Conservation (phyloP, 2,888 invertebrate genomes). For the Xestia c-nigrum region DNA sequence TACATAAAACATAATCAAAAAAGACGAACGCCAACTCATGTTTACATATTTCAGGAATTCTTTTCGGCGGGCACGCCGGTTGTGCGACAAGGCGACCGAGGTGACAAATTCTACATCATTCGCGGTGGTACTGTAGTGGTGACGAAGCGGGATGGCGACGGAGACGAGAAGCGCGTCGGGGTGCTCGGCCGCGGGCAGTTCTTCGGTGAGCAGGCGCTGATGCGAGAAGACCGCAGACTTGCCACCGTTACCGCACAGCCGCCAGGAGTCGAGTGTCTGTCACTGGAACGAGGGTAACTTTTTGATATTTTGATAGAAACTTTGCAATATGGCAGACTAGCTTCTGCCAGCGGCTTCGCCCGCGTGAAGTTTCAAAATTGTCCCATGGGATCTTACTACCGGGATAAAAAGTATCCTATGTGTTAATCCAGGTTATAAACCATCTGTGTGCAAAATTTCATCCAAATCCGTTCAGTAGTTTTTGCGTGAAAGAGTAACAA, state of each 20-base stretch:
- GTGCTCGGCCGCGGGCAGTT: constrained; percentile 94
- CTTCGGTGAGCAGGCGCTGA: constrained; percentile 97
- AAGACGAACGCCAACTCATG: neutral
- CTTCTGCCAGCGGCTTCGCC: no score
- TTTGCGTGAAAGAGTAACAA: no score
- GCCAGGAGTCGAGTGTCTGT: constrained; percentile 96
- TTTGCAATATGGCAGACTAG: neutral
- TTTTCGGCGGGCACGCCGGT: constrained; percentile 95
- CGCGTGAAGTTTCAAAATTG: no score
- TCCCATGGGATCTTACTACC: no score
- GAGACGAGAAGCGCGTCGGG: constrained; percentile 92
- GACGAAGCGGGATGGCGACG: constrained; percentile 91
- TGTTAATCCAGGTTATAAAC: no score
- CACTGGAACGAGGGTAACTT: constrained; percentile 94
- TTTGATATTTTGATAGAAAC: neutral
- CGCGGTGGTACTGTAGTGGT: constrained; percentile 95
- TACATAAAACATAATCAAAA: neutral
- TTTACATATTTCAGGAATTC: constrained; percentile 91
- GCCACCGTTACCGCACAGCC: constrained; percentile 97
- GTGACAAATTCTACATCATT: constrained; percentile 97
- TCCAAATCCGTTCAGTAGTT: no score
- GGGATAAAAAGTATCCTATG: no score
- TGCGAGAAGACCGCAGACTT: constrained; percentile 96
- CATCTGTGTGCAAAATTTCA: no score
- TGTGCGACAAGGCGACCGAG: constrained; percentile 95